Percentiles rank a stretch among this genome's conserved stretches.
phyloP scores from a whole-genome alignment of 37 sponge, comb jelly and placozoan species.

The Bolinopsis microptera region DNA sequence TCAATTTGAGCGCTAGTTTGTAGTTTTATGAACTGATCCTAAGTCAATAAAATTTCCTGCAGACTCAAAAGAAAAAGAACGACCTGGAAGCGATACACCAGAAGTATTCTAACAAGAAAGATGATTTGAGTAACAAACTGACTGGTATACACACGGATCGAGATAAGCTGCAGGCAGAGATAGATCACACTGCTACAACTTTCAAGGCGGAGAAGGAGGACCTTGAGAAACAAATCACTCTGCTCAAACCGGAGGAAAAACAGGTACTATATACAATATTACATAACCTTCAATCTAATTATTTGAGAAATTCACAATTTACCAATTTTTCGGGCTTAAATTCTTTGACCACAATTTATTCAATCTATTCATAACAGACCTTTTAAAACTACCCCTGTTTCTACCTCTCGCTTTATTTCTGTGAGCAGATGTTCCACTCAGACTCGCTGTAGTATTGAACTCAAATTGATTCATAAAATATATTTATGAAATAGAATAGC shows the following conservation, averaged over 20 bases:
- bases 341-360: neutral
- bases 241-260: constrained; percentile 47
- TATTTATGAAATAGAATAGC: too few relatives aligned
- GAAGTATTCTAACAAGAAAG: constrained; percentile 17
- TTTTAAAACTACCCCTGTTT: neutral
- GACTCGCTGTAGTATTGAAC: too few relatives aligned
- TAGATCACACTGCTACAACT: constrained; percentile 13
- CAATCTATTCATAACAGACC: neutral
- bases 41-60: too few relatives aligned
- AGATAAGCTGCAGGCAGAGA: constrained; percentile 20
- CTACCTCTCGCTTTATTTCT: too few relatives aligned
- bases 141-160: neutral
- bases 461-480: too few relatives aligned
- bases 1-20: too few relatives aligned
- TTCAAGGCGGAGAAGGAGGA: neutral
- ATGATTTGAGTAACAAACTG: neutral
- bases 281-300: too few relatives aligned
- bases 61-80: constrained; percentile 64
- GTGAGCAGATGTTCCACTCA: too few relatives aligned
- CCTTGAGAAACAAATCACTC: constrained; percentile 17
- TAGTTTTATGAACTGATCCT: too few relatives aligned
- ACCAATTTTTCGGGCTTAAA: neutral
- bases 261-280: constrained; percentile 30
- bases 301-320: neutral
- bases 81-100: constrained; percentile 27